Evolutionary conservation across 2,888 invertebrate species (phyloP), one percentile per base, ranked within the genome.

Genomic region (Caenorhabditis angaria): DNA sequence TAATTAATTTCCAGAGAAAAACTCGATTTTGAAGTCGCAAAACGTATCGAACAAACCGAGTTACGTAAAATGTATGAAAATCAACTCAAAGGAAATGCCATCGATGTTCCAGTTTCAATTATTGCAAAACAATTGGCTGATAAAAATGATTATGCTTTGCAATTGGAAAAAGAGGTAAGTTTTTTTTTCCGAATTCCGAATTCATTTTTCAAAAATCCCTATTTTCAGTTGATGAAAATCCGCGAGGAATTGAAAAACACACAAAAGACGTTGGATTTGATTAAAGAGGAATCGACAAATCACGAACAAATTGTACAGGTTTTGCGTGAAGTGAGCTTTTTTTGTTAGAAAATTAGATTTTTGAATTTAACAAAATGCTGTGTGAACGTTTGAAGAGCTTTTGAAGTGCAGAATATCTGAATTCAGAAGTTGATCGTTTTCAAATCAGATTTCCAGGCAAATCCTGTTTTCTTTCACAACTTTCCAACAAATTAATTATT

Each of bases 301-400:
- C 58, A 70, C 48, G 65, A 70, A 22, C 57, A 76, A 35, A 73
- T 74, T 35, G 73, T 71, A 57, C 67, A 65, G 41, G 66, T 74
- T 29, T 55, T 73, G 64, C 56, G 65, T 64, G 73, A 76, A 72
- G 75, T 78, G 58, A 53, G 59, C 25, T 64, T 67, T 58, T 54
- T 12, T 28, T 35, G 50, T 18, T n/a, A 5, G 12, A 28, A 61
- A 48, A 47, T 35, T 24, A 51, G 22, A 18, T 41, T 18, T 48
- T 53, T 32, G 18, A 25, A 22, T 61, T 69, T 41, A 5, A 27
- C 10, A 1, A 22, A 27, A 22, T 28, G 20, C n/a, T 24, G 32
- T 10, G 10, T 10, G 32, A 8, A 51, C 22, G 53, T 29, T 47
- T 10, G 32, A 32, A 32, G 10, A 32, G 10, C 6, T 32, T 32